Conservation (phyloP, 2,888 invertebrate genomes). For the Anthophora plumipes region DNA sequence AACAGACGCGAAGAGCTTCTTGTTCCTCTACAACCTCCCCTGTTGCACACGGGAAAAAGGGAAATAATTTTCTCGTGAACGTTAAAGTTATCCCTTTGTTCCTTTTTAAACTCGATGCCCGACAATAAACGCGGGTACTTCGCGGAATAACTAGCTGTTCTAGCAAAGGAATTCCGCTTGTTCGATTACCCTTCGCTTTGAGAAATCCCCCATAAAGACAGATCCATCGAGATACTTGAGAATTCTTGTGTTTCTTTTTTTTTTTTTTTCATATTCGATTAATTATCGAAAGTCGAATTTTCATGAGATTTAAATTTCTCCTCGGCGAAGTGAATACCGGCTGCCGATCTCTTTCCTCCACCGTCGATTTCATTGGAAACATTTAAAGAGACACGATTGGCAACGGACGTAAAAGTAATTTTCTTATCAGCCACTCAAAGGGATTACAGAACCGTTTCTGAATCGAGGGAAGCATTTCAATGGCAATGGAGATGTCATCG, state of each 20-base stretch:
- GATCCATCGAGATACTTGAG: no score
- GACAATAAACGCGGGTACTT: neutral
- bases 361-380: neutral
- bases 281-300: no score
- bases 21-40: constrained; percentile 43
- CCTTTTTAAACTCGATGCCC: neutral
- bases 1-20: constrained; percentile 37
- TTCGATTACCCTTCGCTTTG: no score
- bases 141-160: neutral
- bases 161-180: neutral
- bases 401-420: constrained; percentile 2
- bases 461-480: neutral
- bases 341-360: neutral
- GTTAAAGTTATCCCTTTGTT: neutral
- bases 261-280: no score
- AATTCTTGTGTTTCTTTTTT: no score
- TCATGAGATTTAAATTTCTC: no score
- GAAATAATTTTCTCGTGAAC: constrained; percentile 59
- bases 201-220: no score
- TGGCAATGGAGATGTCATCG: neutral
- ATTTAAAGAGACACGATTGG: neutral
- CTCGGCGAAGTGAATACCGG: no score
- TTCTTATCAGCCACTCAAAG: neutral
- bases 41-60: constrained; percentile 45
- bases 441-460: neutral